Percentiles rank a stretch among this genome's conserved stretches.
phyloP scores from a whole-genome alignment of 2,888 invertebrate species.

The Glyphotaelius pellucidus region DNA sequence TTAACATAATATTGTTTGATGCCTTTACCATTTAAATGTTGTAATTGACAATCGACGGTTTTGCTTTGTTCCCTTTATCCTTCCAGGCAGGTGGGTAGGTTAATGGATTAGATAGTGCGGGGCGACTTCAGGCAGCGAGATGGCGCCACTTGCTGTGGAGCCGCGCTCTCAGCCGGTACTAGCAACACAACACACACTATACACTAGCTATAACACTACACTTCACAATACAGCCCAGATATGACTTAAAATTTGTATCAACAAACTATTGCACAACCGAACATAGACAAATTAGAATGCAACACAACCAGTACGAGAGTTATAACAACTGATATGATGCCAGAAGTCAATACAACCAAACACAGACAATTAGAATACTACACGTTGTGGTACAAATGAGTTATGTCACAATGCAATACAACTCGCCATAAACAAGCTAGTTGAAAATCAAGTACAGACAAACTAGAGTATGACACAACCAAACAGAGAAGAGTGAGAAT shows the following conservation, averaged over 20 bases:
- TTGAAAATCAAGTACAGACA: no score
- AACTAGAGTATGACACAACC: no score
- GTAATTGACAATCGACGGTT: constrained; percentile 71
- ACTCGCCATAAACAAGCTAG: no score
- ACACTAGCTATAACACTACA: constrained; percentile 65
- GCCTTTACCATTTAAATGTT: not conserved
- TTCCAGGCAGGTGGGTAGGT: constrained; percentile 79
- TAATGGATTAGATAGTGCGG: constrained; percentile 60
- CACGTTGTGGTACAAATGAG: not conserved
- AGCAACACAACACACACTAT: constrained; percentile 70
- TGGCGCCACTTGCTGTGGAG: constrained; percentile 71
- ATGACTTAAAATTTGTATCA: no score
- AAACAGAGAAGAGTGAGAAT: no score
- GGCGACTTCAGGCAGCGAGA: constrained; percentile 68
- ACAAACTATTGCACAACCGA: not conserved
- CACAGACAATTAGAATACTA: not conserved
- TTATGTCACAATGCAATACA: not conserved
- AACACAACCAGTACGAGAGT: not conserved
- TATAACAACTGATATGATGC: no score
- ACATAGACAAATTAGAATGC: not conserved
- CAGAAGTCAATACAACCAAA: not conserved
- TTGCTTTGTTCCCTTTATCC: constrained; percentile 77
- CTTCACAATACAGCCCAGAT: constrained; percentile 52
- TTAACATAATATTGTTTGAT: constrained; percentile 1
- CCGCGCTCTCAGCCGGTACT: constrained; percentile 73